A percentile compares a stretch with the other conserved stretches of the same genome.
phyloP scores from a whole-genome alignment of 2,888 invertebrate genomes.

The Trachelus tabidus region DNA sequence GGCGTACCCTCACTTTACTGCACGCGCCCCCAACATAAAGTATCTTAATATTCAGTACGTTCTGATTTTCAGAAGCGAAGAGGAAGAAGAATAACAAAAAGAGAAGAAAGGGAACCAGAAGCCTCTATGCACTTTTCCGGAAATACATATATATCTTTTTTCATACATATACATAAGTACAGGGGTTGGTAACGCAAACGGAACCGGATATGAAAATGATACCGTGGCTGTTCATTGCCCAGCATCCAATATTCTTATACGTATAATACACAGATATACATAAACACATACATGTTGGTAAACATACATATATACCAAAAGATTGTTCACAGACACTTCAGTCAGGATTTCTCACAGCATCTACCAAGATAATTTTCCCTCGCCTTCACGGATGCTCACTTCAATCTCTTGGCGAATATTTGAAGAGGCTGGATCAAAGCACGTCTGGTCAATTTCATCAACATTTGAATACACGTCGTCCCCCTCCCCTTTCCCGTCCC shows the following conservation, averaged over 20 bases:
- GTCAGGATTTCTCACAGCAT: neutral
- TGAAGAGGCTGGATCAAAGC: slow-evolving; percentile 65
- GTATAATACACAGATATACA: neutral
- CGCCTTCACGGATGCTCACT: slow-evolving; percentile 63
- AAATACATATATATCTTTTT: neutral
- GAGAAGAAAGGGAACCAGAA: neutral
- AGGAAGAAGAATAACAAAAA: neutral
- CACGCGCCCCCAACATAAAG: slow-evolving; percentile 16
- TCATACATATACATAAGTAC: neutral
- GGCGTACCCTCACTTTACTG: slow-evolving; percentile 15
- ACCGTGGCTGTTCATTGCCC: no score
- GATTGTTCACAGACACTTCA: neutral
- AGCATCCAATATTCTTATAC: neutral
- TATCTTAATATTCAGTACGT: slow-evolving; percentile 22
- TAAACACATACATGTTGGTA: neutral
- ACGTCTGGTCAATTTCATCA: slow-evolving; percentile 67
- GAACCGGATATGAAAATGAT: no score
- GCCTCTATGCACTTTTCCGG: neutral
- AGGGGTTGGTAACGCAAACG: neutral
- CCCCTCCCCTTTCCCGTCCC: slow-evolving; percentile 23
- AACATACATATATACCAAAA: neutral
- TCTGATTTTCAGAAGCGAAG: slow-evolving; percentile 13
- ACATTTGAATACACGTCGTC: slow-evolving; percentile 62
- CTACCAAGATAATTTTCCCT: slow-evolving; percentile 50
- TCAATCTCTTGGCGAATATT: slow-evolving; percentile 65